phyloP scores from a whole-genome alignment of 1,140 invertebrate genomes.

The Pseudoatta argentina region DNA sequence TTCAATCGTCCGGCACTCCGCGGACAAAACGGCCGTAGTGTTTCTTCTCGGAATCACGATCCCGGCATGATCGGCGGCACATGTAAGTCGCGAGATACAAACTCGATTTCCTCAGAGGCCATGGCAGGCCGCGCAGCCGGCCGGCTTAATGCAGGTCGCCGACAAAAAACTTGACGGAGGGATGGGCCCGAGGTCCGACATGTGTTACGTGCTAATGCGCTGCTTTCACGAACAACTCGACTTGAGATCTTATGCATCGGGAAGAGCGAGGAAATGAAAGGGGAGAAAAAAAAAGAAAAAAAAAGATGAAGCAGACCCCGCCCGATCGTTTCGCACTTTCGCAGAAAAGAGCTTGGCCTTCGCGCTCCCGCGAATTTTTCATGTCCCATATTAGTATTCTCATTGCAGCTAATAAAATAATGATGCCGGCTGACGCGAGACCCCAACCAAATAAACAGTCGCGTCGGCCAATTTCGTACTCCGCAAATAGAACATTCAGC shows the following conservation, averaged over 20 bases:
- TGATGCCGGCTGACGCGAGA: background rate
- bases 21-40: constrained; percentile 56
- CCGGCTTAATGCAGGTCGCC: constrained; percentile 46
- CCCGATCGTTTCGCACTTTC: constrained; percentile 36
- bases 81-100: constrained; percentile 49
- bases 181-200: constrained; percentile 44
- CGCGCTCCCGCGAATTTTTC: background rate
- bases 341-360: background rate
- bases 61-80: constrained; percentile 27
- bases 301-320: background rate
- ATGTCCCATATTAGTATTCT: too few relatives aligned
- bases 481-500: constrained; percentile 7
- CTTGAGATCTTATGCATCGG: constrained; percentile 25
- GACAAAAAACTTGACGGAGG: constrained; percentile 51
- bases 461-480: background rate
- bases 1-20: constrained; percentile 63
- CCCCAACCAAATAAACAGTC: background rate
- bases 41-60: constrained; percentile 62
- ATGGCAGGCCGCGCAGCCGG: background rate
- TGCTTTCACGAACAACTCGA: constrained; percentile 61
- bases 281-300: background rate
- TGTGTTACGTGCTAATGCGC: constrained; percentile 70
- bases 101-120: constrained; percentile 60
- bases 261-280: background rate
- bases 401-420: background rate